Percentiles rank a stretch among this genome's conserved stretches.
Evolutionary conservation across 2,888 invertebrate species (phyloP).

Genomic region (Catocala fraxini): DNA sequence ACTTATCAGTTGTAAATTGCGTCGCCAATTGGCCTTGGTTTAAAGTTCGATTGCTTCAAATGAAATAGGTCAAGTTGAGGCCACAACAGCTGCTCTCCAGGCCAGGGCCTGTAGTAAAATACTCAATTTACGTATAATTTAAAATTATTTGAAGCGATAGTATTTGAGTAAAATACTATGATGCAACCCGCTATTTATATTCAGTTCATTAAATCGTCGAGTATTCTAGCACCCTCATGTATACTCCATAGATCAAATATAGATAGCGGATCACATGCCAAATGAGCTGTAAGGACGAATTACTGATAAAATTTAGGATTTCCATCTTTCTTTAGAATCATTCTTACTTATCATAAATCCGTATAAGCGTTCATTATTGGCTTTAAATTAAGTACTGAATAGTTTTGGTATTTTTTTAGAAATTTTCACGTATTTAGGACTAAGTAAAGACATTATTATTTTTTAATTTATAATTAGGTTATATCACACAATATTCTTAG

Average conservation of each 20-base stretch:
- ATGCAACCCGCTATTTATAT: conserved; percentile 54
- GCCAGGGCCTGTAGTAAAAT: conserved; percentile 27
- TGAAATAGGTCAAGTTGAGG: background rate
- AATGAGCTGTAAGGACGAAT: conserved; percentile 66
- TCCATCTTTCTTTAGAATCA: conserved; percentile 56
- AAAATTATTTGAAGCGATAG: conserved; percentile 42
- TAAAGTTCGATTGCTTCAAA: background rate
- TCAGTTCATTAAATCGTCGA: conserved; percentile 38
- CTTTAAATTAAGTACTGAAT: conserved; percentile 83
- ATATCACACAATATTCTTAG: conserved; percentile 86
- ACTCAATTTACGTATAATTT: conserved; percentile 38
- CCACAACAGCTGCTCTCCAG: conserved; percentile 24
- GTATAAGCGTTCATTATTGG: conserved; percentile 73
- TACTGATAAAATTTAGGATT: conserved; percentile 66
- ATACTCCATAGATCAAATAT: conserved; percentile 48
- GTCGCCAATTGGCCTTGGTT: too few relatives aligned
- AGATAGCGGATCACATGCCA: conserved; percentile 49
- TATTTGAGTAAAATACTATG: conserved; percentile 34
- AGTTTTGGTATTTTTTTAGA: conserved; percentile 74
- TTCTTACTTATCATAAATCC: conserved; percentile 64
- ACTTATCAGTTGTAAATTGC: background rate
- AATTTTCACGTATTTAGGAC: conserved; percentile 70
- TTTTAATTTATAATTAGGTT: conserved; percentile 80
- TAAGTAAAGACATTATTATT: conserved; percentile 74
- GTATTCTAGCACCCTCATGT: conserved; percentile 62